Evolutionary conservation across 2,888 invertebrate species (phyloP).

Genomic region (Apoderus coryli): DNA sequence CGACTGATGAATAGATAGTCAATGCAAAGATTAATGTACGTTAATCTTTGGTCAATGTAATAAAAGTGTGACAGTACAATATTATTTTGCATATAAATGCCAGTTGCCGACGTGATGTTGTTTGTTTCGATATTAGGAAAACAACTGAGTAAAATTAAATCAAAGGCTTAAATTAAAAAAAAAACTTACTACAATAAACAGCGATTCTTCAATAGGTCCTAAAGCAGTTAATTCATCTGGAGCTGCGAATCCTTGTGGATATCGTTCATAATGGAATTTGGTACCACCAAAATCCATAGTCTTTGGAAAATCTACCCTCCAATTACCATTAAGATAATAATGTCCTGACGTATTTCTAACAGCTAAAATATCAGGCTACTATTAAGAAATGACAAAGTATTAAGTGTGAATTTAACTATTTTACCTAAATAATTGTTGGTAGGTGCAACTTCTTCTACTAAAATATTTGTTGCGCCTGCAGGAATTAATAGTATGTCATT

Average conservation of each 20-base stretch:
- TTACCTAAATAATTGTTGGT: slow-evolving; percentile 85
- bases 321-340: slow-evolving; percentile 89
- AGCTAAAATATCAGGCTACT: slow-evolving; percentile 37
- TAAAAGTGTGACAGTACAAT: too few relatives aligned
- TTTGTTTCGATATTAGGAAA: background rate
- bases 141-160: background rate
- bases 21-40: too few relatives aligned
- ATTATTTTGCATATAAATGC: too few relatives aligned
- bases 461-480: slow-evolving; percentile 81
- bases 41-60: too few relatives aligned
- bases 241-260: slow-evolving; percentile 64
- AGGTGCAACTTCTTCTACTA: slow-evolving; percentile 59
- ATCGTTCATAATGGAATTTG: slow-evolving; percentile 77
- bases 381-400: slow-evolving; percentile 1
- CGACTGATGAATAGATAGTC: too few relatives aligned
- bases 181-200: slow-evolving; percentile 64
- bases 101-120: too few relatives aligned
- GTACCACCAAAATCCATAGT: slow-evolving; percentile 67
- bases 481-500: slow-evolving; percentile 85
- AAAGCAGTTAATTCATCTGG: slow-evolving; percentile 71
- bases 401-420: slow-evolving; percentile 14
- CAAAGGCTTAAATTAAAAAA: too few relatives aligned
- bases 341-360: slow-evolving; percentile 67
- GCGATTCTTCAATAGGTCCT: slow-evolving; percentile 82
- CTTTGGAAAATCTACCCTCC: slow-evolving; percentile 83